Conservation (phyloP, 2,797 vertebrate genomes). For the Perodicticus potto region DNA sequence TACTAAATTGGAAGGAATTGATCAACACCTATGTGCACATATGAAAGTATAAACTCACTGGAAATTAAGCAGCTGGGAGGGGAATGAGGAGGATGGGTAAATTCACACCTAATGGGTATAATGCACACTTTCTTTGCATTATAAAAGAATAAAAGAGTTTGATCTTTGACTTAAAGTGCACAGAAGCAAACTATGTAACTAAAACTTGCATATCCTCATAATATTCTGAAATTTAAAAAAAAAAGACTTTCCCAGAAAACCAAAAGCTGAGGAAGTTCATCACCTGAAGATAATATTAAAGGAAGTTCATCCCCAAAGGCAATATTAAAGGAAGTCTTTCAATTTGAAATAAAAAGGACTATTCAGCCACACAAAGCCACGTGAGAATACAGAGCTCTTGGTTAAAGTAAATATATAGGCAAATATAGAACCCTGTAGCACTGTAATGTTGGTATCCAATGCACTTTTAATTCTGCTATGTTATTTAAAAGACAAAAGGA, state of each 20-base stretch:
- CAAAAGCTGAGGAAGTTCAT: neutral
- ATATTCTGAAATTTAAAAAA: too few relatives aligned
- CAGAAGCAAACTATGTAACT: too few relatives aligned
- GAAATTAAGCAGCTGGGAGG: too few relatives aligned
- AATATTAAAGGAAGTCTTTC: neutral
- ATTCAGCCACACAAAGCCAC: neutral
- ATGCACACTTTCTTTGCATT: too few relatives aligned
- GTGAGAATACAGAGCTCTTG: neutral
- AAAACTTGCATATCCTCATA: too few relatives aligned
- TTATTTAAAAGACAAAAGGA: neutral
- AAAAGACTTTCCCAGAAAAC: neutral
- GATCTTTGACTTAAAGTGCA: too few relatives aligned
- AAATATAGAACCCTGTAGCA: neutral
- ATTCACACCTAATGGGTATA: too few relatives aligned
- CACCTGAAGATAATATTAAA: neutral
- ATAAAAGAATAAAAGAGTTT: too few relatives aligned
- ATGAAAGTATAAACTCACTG: too few relatives aligned
- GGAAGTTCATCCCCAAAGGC: neutral
- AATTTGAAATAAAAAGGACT: neutral
- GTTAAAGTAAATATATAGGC: neutral
- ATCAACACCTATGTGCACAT: too few relatives aligned
- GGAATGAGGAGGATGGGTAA: too few relatives aligned
- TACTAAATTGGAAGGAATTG: too few relatives aligned
- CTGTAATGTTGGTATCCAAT: neutral
- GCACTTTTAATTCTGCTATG: neutral